Conservation (phyloP, 2,113 vertebrate genomes). For the Oryzias celebensis region DNA sequence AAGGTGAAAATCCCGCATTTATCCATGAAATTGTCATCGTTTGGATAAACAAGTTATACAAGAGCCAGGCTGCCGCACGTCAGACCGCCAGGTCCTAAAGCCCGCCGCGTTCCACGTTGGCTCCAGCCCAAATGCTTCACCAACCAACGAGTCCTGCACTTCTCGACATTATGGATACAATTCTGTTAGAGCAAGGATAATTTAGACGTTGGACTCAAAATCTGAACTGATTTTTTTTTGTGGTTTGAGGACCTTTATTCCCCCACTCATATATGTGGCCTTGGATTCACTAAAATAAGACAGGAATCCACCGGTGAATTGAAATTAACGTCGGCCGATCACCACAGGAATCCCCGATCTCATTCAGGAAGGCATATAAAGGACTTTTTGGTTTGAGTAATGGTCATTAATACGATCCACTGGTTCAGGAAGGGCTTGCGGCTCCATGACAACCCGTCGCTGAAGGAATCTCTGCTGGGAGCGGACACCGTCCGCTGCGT, state of each 20-base stretch:
- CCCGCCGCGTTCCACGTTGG: slow-evolving; percentile 21
- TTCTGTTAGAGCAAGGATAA: slow-evolving; percentile 80
- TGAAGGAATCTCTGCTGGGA: slow-evolving; percentile 88
- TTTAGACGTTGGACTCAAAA: background rate
- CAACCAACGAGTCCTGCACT: slow-evolving; percentile 29
- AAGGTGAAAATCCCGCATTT: background rate
- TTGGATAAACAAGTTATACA: slow-evolving; percentile 80
- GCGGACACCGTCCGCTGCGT: slow-evolving; percentile 92
- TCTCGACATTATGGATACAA: slow-evolving; percentile 74
- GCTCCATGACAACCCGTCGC: slow-evolving; percentile 96
- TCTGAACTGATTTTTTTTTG: background rate
- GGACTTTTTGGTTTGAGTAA: slow-evolving; percentile 75
- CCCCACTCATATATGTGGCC: background rate
- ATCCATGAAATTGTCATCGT: slow-evolving; percentile 25
- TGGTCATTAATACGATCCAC: slow-evolving; percentile 95
- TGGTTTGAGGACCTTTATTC: background rate
- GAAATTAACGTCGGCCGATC: slow-evolving; percentile 8
- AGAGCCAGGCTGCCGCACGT: slow-evolving; percentile 27
- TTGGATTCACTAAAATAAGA: background rate
- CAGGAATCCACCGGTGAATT: background rate
- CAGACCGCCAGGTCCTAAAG: slow-evolving; percentile 64
- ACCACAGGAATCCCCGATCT: slow-evolving; percentile 8
- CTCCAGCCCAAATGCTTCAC: slow-evolving; percentile 67
- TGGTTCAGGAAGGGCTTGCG: slow-evolving; percentile 99
- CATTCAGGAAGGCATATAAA: slow-evolving; percentile 15